Base-by-base conservation (phyloP, 2,888 invertebrate genomes). In the Malthinus seriepunctatus region DNA sequence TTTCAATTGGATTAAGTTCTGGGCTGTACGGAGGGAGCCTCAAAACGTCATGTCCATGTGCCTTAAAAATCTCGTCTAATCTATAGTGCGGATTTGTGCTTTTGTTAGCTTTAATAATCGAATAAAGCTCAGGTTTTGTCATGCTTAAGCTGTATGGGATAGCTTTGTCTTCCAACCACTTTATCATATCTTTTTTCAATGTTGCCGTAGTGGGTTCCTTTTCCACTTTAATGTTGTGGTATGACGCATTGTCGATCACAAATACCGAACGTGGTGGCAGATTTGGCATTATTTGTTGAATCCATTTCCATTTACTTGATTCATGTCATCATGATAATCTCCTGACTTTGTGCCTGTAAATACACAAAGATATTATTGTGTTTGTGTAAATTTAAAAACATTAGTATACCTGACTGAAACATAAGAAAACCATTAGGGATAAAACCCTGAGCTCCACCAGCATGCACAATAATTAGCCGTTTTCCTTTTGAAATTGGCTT, bases 1-100 rank as follows among this genome's bases (percentile, higher is more conserved):
- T 45, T 46, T 45, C 56, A 11, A 56, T 56, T 5, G 51, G 37
- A 35, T 56, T 56, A 10, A 56, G 8, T 10, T 44, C 14, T 5
- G 45, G 32, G 14, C 51, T 51, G 23, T 56, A 44, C 8, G 51
- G 44, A 2, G 45, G 56, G 14, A 56, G 10, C 11, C 56, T 35
- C 6, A 51, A 8, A 10, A 51, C 48, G 33, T 31, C 11, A 35
- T 51, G 46, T 9, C 38, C 14, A 35, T 44, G 11, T 23, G 7
- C 35, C 32, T 42, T 31, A 9, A 51, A 12, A 8, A 56, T 12
- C n/a, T 10, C 15, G 23, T 56, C 56, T 32, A 56, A 9, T 51
- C n/a, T 35, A 14, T 38, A 56, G 23, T 37, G 32, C 8, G n/a
- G 9, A 14, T n/a, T 32, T 45, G 11, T 5, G 2, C 35, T 45